Conservation (phyloP, 2,113 vertebrate genomes). For the Triplophysa rosa region DNA sequence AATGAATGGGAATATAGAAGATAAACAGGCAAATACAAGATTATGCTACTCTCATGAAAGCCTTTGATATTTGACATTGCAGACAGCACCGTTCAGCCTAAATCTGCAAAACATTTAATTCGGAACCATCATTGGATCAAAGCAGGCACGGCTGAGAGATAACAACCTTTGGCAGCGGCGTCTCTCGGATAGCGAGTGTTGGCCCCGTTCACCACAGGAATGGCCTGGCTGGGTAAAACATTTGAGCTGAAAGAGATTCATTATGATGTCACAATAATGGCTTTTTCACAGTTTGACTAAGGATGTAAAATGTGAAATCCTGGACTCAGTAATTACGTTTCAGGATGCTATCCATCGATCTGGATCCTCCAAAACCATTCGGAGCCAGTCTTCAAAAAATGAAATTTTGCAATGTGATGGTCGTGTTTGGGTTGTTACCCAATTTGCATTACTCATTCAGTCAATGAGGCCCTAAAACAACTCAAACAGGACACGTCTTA, state of each 20-base stretch:
- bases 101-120: conserved; percentile 14
- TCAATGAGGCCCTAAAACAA: no score
- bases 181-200: conserved; percentile 6
- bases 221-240: conserved; percentile 13
- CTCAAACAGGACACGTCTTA: no score
- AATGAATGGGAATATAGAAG: neutral
- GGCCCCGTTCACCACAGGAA: conserved; percentile 24
- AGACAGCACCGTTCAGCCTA: neutral
- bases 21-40: neutral
- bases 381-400: no score
- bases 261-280: neutral
- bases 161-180: conserved; percentile 7
- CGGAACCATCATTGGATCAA: conserved; percentile 1
- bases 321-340: neutral
- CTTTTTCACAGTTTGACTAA: neutral
- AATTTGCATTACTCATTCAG: no score
- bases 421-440: no score
- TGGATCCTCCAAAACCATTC: no score
- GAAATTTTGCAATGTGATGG: no score
- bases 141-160: conserved; percentile 15
- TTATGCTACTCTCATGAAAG: neutral
- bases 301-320: neutral
- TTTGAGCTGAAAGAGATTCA: conserved; percentile 6
- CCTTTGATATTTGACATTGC: conserved; percentile 7
- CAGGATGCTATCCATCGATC: no score